These are phyloP conservation scores for Microtus pennsylvanicus DNA, from an alignment of 2,113 vertebrate genomes.

Conservation along the genomic window DNA sequence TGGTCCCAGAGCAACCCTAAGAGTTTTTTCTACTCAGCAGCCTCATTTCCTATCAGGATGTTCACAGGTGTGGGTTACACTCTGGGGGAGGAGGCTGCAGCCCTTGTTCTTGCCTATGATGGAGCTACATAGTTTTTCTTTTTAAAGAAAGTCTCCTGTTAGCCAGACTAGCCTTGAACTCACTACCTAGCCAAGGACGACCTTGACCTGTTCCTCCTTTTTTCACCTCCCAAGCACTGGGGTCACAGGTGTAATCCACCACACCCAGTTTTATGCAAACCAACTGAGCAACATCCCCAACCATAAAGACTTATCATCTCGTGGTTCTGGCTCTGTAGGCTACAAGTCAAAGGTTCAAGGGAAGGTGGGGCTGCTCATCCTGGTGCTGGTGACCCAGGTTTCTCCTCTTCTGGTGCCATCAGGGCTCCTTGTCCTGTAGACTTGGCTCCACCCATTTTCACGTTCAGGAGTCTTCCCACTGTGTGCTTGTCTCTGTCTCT, in stretches of 20 bases:
- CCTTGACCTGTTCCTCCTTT: neutral
- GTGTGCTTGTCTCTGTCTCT: neutral
- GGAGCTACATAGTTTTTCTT: neutral
- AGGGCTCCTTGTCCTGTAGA: neutral
- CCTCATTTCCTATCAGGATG: neutral
- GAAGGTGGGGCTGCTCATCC: neutral
- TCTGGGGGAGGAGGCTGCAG: neutral
- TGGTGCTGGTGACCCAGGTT: neutral
- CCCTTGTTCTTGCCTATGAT: neutral
- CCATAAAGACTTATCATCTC: no score
- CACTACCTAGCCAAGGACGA: neutral
- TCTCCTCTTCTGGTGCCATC: no score
- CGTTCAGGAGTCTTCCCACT: neutral
- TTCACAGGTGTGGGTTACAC: neutral
- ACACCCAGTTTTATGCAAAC: neutral
- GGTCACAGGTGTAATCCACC: neutral
- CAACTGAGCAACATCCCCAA: no score
- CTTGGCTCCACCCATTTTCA: neutral
- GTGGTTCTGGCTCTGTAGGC: neutral
- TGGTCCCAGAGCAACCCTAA: neutral
- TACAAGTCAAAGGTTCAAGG: neutral
- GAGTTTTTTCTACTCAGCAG: no score
- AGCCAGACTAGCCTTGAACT: neutral
- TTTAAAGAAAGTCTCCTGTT: neutral
- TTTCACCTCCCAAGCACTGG: neutral